phyloP scores from a whole-genome alignment of 2,113 vertebrate species.

The Sclerurus mexicanus region DNA sequence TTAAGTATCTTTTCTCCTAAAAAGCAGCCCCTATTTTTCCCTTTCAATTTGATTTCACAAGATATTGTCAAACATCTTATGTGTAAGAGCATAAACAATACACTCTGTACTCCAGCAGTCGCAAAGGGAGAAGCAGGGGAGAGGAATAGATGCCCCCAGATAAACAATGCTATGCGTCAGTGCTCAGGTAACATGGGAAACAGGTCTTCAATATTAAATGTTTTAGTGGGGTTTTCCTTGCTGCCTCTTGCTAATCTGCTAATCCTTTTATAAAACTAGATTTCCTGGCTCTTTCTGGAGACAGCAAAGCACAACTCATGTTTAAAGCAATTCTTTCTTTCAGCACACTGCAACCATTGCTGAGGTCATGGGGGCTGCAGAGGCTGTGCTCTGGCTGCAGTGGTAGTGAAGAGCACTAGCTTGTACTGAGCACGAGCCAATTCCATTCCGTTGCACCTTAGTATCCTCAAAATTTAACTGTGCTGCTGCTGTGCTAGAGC shows the following conservation, averaged over 20 bases:
- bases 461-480: background rate
- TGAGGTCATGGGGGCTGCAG: background rate
- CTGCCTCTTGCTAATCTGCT: background rate
- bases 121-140: background rate
- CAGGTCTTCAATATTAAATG: background rate
- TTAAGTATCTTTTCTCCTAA: background rate
- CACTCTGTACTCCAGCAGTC: background rate
- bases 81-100: background rate
- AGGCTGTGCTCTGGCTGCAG: constrained; percentile 8
- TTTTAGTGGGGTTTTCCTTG: background rate
- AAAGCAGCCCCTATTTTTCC: background rate
- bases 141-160: background rate
- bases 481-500: background rate
- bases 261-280: constrained; percentile 13
- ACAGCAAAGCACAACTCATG: background rate
- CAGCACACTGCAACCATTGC: background rate
- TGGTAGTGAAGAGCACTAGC: background rate
- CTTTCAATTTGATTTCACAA: background rate
- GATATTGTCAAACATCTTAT: background rate
- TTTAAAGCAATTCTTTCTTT: background rate
- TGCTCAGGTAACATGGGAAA: background rate
- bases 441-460: background rate
- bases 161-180: background rate
- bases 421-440: background rate
- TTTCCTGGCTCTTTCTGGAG: background rate